Percentiles rank a stretch among this genome's conserved stretches.
These are phyloP conservation scores for Eueides isabella DNA, from an alignment of 1,140 invertebrate genomes.

Conservation along the genomic window DNA sequence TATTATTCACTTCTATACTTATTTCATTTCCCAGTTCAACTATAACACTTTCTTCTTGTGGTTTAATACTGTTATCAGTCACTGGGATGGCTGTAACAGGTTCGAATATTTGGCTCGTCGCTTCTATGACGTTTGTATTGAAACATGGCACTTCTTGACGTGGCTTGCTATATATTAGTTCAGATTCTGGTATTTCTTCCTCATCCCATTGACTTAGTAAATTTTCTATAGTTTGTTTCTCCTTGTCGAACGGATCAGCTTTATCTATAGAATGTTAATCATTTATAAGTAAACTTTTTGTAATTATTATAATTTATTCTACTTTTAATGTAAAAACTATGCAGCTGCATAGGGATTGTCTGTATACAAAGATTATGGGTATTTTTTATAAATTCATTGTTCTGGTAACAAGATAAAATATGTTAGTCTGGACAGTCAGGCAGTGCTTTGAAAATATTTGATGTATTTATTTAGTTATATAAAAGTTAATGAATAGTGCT, in stretches of 20 bases:
- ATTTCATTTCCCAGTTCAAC: constrained; percentile 54
- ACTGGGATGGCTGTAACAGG: constrained; percentile 64
- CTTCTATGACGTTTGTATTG: constrained; percentile 65
- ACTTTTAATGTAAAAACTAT: too few relatives aligned
- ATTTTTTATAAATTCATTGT: too few relatives aligned
- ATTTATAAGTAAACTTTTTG: background rate
- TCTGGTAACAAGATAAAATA: too few relatives aligned
- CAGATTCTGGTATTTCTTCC: constrained; percentile 72
- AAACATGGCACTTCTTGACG: constrained; percentile 62
- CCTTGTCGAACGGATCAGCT: constrained; percentile 67
- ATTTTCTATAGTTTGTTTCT: constrained; percentile 72
- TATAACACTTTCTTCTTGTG: constrained; percentile 59
- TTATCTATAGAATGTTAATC: constrained; percentile 53
- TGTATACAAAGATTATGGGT: too few relatives aligned
- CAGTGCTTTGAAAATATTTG: too few relatives aligned
- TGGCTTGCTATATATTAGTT: constrained; percentile 47
- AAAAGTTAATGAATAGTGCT: too few relatives aligned
- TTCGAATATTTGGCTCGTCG: constrained; percentile 67
- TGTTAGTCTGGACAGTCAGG: too few relatives aligned
- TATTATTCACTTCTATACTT: constrained; percentile 12
- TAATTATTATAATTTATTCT: background rate
- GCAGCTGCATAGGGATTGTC: too few relatives aligned
- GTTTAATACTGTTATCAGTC: constrained; percentile 36
- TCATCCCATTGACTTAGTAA: constrained; percentile 77
- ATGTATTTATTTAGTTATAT: too few relatives aligned